Conservation (phyloP, 1,140 invertebrate genomes). For the Cyclargus thomasi region DNA sequence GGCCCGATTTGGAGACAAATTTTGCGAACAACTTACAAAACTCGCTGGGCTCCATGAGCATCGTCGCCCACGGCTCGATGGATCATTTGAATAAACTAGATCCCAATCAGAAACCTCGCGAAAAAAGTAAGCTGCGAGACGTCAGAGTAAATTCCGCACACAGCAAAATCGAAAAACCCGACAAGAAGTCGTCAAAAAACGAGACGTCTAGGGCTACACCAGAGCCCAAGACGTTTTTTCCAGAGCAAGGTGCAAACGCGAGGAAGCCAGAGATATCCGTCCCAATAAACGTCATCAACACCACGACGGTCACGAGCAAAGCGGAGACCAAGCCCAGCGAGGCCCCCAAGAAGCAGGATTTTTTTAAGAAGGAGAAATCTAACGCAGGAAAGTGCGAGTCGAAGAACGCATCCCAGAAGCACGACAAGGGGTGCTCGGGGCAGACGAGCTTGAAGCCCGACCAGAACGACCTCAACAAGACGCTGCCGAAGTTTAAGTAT, state of each 20-base stretch:
- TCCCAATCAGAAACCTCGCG: conserved; percentile 53
- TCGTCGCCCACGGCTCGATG: conserved; percentile 40
- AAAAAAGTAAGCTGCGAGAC: conserved; percentile 70
- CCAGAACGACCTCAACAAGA: conserved; percentile 70
- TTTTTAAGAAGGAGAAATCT: conserved; percentile 73
- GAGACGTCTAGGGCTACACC: conserved; percentile 58
- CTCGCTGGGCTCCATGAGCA: conserved; percentile 50
- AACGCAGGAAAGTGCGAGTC: conserved; percentile 56
- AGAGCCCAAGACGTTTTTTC: conserved; percentile 71
- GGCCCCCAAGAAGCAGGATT: conserved; percentile 71
- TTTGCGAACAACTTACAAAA: conserved; percentile 50
- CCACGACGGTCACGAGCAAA: conserved; percentile 53
- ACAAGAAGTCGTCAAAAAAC: conserved; percentile 62
- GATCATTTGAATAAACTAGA: conserved; percentile 52
- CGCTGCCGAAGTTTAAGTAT: conserved; percentile 75
- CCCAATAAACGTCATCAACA: conserved; percentile 69
- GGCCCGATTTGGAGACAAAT: conserved; percentile 50
- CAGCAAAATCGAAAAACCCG: conserved; percentile 68
- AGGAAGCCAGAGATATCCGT: conserved; percentile 65
- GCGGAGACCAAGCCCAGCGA: conserved; percentile 58
- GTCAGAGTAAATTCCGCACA: conserved; percentile 71
- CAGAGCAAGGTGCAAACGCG: conserved; percentile 56
- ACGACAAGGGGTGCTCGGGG: conserved; percentile 60
- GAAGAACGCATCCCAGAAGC: conserved; percentile 63
- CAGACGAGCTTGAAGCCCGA: conserved; percentile 58